Evolutionary conservation across 2,888 invertebrate genomes (phyloP).

Genomic region (Drosophila limbata): DNA sequence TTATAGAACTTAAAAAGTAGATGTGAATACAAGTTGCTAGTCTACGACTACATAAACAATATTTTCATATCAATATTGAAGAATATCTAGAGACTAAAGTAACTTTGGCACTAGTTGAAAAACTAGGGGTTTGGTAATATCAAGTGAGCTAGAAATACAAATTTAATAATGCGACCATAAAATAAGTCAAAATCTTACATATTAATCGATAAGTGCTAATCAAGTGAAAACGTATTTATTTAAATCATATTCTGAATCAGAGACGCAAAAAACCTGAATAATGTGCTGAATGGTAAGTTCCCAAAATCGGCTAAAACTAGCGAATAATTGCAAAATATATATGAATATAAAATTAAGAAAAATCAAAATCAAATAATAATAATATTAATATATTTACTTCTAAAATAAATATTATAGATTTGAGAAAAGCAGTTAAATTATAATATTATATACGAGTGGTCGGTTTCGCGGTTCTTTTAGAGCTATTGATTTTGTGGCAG

Average conservation of each 20-base stretch:
- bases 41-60: conserved; percentile 13
- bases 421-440: neutral
- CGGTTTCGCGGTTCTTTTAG: conserved; percentile 10
- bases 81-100: conserved; percentile 10
- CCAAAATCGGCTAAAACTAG: neutral
- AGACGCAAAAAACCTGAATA: neutral
- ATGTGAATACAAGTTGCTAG: neutral
- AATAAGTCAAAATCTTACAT: conserved; percentile 21
- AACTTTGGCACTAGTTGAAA: conserved; percentile 5
- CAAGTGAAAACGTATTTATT: conserved; percentile 40
- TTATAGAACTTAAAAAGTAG: conserved; percentile 2
- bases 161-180: conserved; percentile 11
- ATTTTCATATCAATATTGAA: conserved; percentile 42
- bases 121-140: conserved; percentile 1
- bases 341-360: too few relatives aligned
- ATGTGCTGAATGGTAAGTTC: conserved; percentile 43
- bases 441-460: neutral
- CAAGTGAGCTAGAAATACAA: conserved; percentile 18
- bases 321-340: too few relatives aligned
- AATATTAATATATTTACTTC: too few relatives aligned
- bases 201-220: conserved; percentile 26
- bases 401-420: neutral
- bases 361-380: too few relatives aligned
- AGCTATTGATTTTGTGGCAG: conserved; percentile 36
- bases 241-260: conserved; percentile 1